Percentiles rank a stretch among this genome's conserved stretches.
Evolutionary conservation across 2,113 vertebrate species (phyloP).

Genomic region (Mobula hypostoma): DNA sequence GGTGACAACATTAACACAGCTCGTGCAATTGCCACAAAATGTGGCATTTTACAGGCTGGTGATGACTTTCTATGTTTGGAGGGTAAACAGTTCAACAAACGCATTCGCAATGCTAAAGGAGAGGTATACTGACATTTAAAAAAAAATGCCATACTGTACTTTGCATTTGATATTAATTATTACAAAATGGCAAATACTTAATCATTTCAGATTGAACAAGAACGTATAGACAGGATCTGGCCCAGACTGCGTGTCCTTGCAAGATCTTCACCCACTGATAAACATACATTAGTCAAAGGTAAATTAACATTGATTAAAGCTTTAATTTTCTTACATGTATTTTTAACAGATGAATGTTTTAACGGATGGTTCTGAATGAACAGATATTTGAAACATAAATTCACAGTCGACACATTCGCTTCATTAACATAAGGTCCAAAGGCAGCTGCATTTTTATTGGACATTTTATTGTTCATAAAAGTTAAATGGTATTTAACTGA

Average conservation of each 20-base stretch:
- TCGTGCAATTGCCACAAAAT: slow-evolving; percentile 89
- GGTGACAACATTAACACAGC: slow-evolving; percentile 98
- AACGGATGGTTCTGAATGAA: background rate
- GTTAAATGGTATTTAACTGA: background rate
- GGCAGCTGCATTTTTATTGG: background rate
- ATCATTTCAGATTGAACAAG: slow-evolving; percentile 87
- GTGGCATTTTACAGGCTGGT: slow-evolving; percentile 86
- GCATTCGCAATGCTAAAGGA: slow-evolving; percentile 97
- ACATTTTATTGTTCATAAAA: background rate
- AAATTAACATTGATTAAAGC: slow-evolving; percentile 39
- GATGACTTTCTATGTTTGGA: slow-evolving; percentile 94
- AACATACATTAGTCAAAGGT: slow-evolving; percentile 98
- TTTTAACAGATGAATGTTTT: background rate
- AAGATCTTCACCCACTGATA: slow-evolving; percentile 95
- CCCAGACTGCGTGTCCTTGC: slow-evolving; percentile 95
- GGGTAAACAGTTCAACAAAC: slow-evolving; percentile 95
- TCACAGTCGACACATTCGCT: background rate
- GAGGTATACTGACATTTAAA: slow-evolving; percentile 64
- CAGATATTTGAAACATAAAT: background rate
- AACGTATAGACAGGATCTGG: slow-evolving; percentile 96
- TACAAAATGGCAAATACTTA: slow-evolving; percentile 16
- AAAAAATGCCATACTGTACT: background rate
- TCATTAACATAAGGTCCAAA: background rate
- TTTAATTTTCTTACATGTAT: background rate
- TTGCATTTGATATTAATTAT: background rate